Evolutionary conservation across 2,888 invertebrate genomes (phyloP).

Genomic region (Papilio gigon): DNA sequence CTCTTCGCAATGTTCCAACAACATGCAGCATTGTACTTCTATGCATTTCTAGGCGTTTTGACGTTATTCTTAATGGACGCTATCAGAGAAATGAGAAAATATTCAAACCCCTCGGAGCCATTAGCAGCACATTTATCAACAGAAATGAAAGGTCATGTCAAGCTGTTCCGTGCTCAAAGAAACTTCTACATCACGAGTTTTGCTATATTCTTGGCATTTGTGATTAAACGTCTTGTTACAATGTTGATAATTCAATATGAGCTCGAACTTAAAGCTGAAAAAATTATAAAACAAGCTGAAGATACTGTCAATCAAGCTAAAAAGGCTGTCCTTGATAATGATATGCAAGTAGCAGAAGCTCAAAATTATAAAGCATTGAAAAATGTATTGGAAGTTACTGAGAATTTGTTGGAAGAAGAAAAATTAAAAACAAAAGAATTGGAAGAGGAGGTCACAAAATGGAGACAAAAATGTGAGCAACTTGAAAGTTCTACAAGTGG

Average conservation of each 20-base stretch:
- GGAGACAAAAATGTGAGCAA: slow-evolving; percentile 64
- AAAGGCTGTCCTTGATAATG: slow-evolving; percentile 57
- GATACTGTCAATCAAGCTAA: slow-evolving; percentile 80
- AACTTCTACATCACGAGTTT: slow-evolving; percentile 92
- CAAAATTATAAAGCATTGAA: slow-evolving; percentile 52
- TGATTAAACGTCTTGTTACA: slow-evolving; percentile 84
- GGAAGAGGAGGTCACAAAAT: slow-evolving; percentile 58
- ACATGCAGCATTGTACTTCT: slow-evolving; percentile 86
- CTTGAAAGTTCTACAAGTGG: slow-evolving; percentile 42
- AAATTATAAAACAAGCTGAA: slow-evolving; percentile 86
- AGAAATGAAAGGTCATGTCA: slow-evolving; percentile 86
- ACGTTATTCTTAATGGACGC: slow-evolving; percentile 87
- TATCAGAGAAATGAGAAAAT: slow-evolving; percentile 87
- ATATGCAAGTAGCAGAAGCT: slow-evolving; percentile 50
- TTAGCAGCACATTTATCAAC: slow-evolving; percentile 78
- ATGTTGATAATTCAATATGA: slow-evolving; percentile 85
- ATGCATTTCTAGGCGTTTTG: slow-evolving; percentile 82
- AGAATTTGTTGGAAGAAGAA: slow-evolving; percentile 56
- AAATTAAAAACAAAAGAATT: slow-evolving; percentile 53
- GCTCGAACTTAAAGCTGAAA: slow-evolving; percentile 83
- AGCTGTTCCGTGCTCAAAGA: slow-evolving; percentile 89
- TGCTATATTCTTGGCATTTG: slow-evolving; percentile 87
- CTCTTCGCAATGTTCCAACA: slow-evolving; percentile 84
- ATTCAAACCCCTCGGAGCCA: slow-evolving; percentile 77
- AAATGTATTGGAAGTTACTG: slow-evolving; percentile 53